Evolutionary conservation across 1,140 invertebrate species (phyloP).

Genomic region (Zaprionus kolodkinae): DNA sequence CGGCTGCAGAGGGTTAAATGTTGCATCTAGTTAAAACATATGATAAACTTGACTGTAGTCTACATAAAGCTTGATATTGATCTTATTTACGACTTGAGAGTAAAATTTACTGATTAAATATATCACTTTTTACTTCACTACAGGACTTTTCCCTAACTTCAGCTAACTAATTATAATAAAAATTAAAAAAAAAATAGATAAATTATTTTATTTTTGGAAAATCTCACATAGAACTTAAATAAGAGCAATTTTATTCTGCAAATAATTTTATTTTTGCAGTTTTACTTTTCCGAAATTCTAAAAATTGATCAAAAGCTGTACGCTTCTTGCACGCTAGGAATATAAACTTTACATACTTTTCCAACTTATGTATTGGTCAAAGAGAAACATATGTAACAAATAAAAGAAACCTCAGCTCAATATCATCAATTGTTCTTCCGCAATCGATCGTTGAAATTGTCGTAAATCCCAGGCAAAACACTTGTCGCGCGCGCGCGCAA

Average conservation of each 20-base stretch:
- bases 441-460: not conserved
- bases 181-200: too few relatives aligned
- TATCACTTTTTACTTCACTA: too few relatives aligned
- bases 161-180: too few relatives aligned
- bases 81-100: not conserved
- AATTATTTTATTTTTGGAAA: too few relatives aligned
- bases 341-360: not conserved
- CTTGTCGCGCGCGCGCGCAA: slow-evolving; percentile 30
- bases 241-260: too few relatives aligned
- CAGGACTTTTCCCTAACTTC: too few relatives aligned
- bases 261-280: too few relatives aligned
- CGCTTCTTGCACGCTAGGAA: too few relatives aligned
- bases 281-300: too few relatives aligned
- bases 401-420: not conserved
- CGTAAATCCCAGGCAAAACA: slow-evolving; percentile 2
- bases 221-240: too few relatives aligned
- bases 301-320: too few relatives aligned
- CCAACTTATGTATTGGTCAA: not conserved
- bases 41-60: not conserved
- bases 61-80: not conserved
- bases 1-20: not conserved
- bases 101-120: too few relatives aligned
- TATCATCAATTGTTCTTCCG: not conserved
- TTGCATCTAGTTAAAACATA: not conserved
- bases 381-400: not conserved